A percentile compares a stretch with the other conserved stretches of the same genome.
Conservation (phyloP, 2,888 invertebrate species). For the Coelopa pilipes region DNA sequence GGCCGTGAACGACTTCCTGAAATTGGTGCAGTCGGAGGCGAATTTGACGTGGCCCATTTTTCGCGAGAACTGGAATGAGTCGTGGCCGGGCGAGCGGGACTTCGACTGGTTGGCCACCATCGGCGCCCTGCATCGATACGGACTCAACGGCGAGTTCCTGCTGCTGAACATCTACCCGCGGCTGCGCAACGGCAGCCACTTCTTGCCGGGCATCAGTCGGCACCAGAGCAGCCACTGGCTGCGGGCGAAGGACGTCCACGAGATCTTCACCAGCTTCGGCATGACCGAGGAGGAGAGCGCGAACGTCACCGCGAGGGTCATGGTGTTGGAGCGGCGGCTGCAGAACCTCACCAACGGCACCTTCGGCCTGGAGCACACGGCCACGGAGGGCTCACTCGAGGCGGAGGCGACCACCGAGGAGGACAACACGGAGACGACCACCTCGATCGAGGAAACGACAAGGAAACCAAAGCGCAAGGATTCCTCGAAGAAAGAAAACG, state of each 20-base stretch:
- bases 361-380: constrained; percentile 31
- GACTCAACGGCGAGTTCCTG: constrained; percentile 53
- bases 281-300: constrained; percentile 45
- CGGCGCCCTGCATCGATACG: constrained; percentile 51
- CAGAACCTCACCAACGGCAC: constrained; percentile 44
- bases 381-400: constrained; percentile 35
- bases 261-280: constrained; percentile 51
- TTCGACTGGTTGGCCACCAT: constrained; percentile 56
- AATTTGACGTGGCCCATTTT: constrained; percentile 56
- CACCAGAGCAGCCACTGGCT: constrained; percentile 39
- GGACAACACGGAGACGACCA: neutral
- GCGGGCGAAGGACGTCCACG: constrained; percentile 40
- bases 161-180: constrained; percentile 53
- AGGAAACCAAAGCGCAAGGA: no score
- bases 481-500: neutral
- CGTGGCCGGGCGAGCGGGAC: constrained; percentile 50
- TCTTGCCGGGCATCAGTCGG: constrained; percentile 49
- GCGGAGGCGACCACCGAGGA: constrained; percentile 22
- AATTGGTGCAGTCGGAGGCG: constrained; percentile 48
- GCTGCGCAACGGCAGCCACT: constrained; percentile 52
- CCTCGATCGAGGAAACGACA: neutral
- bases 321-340: constrained; percentile 50
- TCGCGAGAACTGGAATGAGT: constrained; percentile 46
- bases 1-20: constrained; percentile 50
- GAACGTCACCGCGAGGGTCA: constrained; percentile 44